A percentile compares a stretch with the other conserved stretches of the same genome.
Evolutionary conservation across 2,888 invertebrate species (phyloP).

Genomic region (Beris chalybata): DNA sequence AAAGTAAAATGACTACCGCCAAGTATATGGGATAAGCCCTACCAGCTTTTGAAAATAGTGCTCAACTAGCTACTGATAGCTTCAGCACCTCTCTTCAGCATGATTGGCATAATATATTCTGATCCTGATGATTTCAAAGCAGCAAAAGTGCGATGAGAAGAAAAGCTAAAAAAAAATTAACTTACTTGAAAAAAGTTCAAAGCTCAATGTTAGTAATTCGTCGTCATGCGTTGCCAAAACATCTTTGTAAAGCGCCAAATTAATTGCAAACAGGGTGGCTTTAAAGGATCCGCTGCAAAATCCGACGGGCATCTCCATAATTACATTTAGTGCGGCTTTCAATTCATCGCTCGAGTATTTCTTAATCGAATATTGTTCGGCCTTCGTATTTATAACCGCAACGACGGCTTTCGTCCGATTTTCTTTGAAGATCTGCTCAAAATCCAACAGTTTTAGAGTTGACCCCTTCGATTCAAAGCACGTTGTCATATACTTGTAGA

Average conservation of each 20-base stretch:
- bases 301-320: conserved; percentile 46
- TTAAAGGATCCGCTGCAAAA: conserved; percentile 45
- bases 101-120: too few relatives aligned
- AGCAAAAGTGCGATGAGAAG: too few relatives aligned
- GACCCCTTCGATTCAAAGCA: conserved; percentile 42
- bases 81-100: too few relatives aligned
- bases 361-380: conserved; percentile 37
- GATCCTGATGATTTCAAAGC: too few relatives aligned
- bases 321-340: conserved; percentile 40
- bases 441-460: conserved; percentile 40
- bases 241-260: conserved; percentile 48
- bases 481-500: conserved; percentile 43
- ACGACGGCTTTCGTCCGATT: conserved; percentile 29
- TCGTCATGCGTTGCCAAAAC: conserved; percentile 42
- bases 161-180: not conserved
- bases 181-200: conserved; percentile 44
- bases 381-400: conserved; percentile 28
- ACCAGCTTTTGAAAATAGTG: too few relatives aligned
- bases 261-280: conserved; percentile 45
- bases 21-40: too few relatives aligned
- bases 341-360: conserved; percentile 41
- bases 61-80: too few relatives aligned
- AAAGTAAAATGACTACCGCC: too few relatives aligned
- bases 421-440: conserved; percentile 34
- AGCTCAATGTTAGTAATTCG: conserved; percentile 39